These are phyloP conservation scores for Pachliopta kotzebuea DNA, from an alignment of 2,888 invertebrate genomes.

Conservation along the genomic window DNA sequence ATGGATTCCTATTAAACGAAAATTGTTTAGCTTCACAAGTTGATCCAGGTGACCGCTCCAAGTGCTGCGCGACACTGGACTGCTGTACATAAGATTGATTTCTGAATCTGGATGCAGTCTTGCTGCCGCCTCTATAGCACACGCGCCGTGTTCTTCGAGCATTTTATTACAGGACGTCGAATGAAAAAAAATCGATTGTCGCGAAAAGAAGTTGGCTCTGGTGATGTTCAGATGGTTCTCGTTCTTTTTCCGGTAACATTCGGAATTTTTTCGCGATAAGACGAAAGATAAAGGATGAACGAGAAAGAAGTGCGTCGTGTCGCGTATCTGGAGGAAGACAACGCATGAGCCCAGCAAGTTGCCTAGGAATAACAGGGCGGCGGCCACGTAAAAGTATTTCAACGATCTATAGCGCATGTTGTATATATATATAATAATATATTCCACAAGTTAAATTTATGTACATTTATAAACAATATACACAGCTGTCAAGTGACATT, in stretches of 20 bases:
- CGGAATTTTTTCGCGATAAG: background rate
- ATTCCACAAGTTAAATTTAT: background rate
- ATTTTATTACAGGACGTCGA: slow-evolving; percentile 26
- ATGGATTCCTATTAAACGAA: slow-evolving; percentile 24
- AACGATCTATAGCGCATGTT: slow-evolving; percentile 20
- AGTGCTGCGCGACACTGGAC: slow-evolving; percentile 5
- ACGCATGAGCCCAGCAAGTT: slow-evolving; percentile 22
- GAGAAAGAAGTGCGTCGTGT: slow-evolving; percentile 17
- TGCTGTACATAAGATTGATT: slow-evolving; percentile 20
- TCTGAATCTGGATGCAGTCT: slow-evolving; percentile 22
- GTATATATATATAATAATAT: background rate
- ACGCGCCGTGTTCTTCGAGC: slow-evolving; percentile 25
- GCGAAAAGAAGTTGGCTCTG: slow-evolving; percentile 4
- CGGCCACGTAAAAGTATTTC: slow-evolving; percentile 22
- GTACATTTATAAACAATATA: slow-evolving; percentile 30
- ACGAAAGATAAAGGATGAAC: slow-evolving; percentile 21
- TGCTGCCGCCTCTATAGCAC: slow-evolving; percentile 31
- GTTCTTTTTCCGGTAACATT: slow-evolving; percentile 13
- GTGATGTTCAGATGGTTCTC: slow-evolving; percentile 10
- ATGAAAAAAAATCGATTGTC: slow-evolving; percentile 28
- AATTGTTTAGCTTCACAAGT: slow-evolving; percentile 20
- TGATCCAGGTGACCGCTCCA: slow-evolving; percentile 18
- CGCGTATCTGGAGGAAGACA: slow-evolving; percentile 17
- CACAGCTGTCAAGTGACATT: slow-evolving; percentile 29
- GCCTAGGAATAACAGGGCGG: slow-evolving; percentile 13